A percentile compares a stretch with the other conserved stretches of the same genome.
Conservation (phyloP, 2,888 invertebrate genomes). For the Tricholauxania praeusta region DNA sequence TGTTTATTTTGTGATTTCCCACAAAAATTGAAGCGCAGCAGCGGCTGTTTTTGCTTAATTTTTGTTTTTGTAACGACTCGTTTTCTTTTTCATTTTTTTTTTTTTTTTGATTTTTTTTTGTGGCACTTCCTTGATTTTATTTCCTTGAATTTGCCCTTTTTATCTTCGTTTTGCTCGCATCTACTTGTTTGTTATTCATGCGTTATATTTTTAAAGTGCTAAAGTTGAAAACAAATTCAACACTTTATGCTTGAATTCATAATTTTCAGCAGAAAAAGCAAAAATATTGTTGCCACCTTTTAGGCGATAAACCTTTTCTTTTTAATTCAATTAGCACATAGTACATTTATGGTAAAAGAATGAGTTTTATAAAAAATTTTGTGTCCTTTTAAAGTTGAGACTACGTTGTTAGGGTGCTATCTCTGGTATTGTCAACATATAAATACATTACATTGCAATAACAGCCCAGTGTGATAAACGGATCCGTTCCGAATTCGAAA, state of each 20-base stretch:
- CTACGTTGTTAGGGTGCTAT: too few species aligned
- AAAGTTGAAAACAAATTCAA: slow-evolving; percentile 2
- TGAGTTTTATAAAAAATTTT: too few species aligned
- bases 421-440: too few species aligned
- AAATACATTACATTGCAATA: too few species aligned
- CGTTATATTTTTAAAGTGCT: neutral
- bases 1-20: slow-evolving; percentile 14
- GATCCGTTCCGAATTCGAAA: too few species aligned
- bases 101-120: slow-evolving; percentile 13
- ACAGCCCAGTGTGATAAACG: too few species aligned
- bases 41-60: slow-evolving; percentile 2
- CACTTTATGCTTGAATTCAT: neutral
- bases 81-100: slow-evolving; percentile 14
- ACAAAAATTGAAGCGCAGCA: slow-evolving; percentile 6
- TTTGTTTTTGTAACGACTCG: slow-evolving; percentile 12
- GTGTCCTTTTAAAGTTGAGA: too few species aligned
- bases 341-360: too few species aligned
- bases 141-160: neutral
- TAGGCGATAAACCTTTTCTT: too few species aligned
- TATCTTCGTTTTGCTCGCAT: slow-evolving; percentile 2
- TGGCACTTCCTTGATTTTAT: slow-evolving; percentile 1
- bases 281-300: too few species aligned
- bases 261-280: too few species aligned
- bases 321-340: too few species aligned
- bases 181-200: neutral